A percentile compares a stretch with the other conserved stretches of the same genome.
These are phyloP conservation scores for Brachionus paranguensis DNA, from an alignment of 1,140 invertebrate genomes.

Conservation along the genomic window DNA sequence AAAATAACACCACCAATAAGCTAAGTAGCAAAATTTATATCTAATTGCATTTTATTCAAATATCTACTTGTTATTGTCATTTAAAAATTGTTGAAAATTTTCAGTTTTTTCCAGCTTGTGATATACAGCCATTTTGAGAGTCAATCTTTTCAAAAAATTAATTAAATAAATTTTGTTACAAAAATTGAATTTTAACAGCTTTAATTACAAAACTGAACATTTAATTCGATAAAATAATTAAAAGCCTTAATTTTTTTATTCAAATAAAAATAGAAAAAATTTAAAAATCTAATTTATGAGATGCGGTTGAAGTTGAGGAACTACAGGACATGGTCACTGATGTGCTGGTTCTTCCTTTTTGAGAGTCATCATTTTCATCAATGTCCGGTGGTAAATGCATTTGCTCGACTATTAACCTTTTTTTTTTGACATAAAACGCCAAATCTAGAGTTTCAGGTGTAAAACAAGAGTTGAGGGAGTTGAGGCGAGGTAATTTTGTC, in stretches of 20 bases:
- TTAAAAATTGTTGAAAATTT: slow-evolving; percentile 26
- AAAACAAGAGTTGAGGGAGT: slow-evolving; percentile 22
- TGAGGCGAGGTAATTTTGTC: slow-evolving; percentile 1
- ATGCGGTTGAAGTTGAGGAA: not conserved
- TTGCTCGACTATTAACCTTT: slow-evolving; percentile 18
- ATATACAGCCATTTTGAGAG: not conserved
- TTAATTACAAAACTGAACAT: not conserved
- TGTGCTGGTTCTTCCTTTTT: slow-evolving; percentile 28
- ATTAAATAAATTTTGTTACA: not conserved
- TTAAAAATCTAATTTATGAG: slow-evolving; percentile 38
- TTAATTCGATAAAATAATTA: not conserved
- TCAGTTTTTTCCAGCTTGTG: slow-evolving; percentile 18
- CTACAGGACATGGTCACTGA: slow-evolving; percentile 27
- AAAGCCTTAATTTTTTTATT: not conserved
- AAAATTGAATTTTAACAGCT: not conserved
- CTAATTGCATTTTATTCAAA: not conserved
- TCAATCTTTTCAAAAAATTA: not conserved
- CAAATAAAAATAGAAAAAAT: not conserved
- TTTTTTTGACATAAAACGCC: slow-evolving; percentile 24
- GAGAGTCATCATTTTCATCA: slow-evolving; percentile 16
- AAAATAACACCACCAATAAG: slow-evolving; percentile 8
- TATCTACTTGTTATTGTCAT: not conserved
- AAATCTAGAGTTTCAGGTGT: slow-evolving; percentile 32
- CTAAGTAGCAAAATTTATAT: not conserved
- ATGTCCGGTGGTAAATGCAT: slow-evolving; percentile 36